A percentile compares a stretch with the other conserved stretches of the same genome.
phyloP scores from a whole-genome alignment of 1,140 invertebrate species.

The Drosophila setifemur region DNA sequence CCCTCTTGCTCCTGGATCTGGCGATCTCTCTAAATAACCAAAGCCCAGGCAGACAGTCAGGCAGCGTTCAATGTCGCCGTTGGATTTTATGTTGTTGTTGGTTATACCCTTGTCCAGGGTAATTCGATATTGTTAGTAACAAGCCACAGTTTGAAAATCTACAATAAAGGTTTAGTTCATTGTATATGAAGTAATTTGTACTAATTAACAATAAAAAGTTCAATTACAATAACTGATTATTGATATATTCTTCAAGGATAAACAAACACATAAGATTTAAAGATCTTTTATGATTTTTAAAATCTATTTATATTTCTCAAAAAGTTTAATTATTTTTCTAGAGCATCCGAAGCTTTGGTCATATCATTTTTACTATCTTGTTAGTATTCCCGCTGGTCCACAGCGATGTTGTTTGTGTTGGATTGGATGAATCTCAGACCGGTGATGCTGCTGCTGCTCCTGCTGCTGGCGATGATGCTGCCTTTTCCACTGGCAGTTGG shows the following conservation, averaged over 20 bases:
- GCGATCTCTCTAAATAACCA: slow-evolving; percentile 39
- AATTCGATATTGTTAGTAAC: too few relatives aligned
- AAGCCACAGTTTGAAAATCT: too few relatives aligned
- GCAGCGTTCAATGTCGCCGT: slow-evolving; percentile 44
- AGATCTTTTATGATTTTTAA: neutral
- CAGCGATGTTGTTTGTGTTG: neutral
- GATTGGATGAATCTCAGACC: neutral
- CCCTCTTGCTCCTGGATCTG: neutral
- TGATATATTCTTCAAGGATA: too few relatives aligned
- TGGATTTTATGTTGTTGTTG: neutral
- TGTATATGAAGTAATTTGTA: too few relatives aligned
- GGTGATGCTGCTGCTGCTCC: neutral
- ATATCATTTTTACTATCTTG: neutral
- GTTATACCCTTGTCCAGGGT: slow-evolving; percentile 6
- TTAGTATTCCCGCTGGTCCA: slow-evolving; percentile 19
- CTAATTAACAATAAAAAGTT: too few relatives aligned
- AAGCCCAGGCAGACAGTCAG: slow-evolving; percentile 62
- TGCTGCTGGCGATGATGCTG: neutral
- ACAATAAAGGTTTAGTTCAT: too few relatives aligned
- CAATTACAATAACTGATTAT: too few relatives aligned
- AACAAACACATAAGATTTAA: too few relatives aligned
- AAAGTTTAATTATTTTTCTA: neutral
- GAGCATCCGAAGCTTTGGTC: neutral
- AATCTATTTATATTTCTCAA: neutral
- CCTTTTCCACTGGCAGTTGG: slow-evolving; percentile 11